phyloP scores from a whole-genome alignment of 2,113 vertebrate species.

The Lepus europaeus region DNA sequence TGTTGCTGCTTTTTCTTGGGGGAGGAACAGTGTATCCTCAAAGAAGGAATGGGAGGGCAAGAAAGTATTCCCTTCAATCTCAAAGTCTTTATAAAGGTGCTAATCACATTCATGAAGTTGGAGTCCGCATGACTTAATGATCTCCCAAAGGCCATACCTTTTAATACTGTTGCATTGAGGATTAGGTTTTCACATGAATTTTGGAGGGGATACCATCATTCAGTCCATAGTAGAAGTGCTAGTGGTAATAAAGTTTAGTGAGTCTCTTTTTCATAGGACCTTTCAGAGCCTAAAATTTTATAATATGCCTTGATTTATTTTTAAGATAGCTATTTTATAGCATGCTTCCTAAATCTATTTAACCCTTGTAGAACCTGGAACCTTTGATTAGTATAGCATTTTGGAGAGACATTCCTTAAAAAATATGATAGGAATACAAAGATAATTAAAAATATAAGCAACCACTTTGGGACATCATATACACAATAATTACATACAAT shows the following conservation, averaged over 20 bases:
- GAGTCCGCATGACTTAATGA: not conserved
- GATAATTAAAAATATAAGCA: conserved; percentile 38
- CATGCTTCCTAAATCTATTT: conserved; percentile 33
- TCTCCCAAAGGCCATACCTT: not conserved
- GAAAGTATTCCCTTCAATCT: not conserved
- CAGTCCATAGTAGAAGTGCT: not conserved
- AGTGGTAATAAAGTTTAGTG: conserved; percentile 44
- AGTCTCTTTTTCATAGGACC: not conserved
- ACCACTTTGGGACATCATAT: not conserved
- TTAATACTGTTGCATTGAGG: not conserved
- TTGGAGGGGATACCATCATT: not conserved
- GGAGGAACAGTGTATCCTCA: not conserved
- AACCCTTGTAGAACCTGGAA: not conserved
- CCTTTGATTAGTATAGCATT: conserved; percentile 2
- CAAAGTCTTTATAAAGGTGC: not conserved
- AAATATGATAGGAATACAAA: conserved; percentile 49
- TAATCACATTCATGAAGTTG: not conserved
- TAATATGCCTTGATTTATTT: conserved; percentile 17
- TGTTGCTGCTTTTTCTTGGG: not conserved
- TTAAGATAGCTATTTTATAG: not conserved
- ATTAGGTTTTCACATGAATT: not conserved
- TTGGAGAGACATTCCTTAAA: not conserved
- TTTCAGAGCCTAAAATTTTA: conserved; percentile 41
- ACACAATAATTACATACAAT: not conserved
- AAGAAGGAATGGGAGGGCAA: not conserved